These are phyloP conservation scores for Silurus meridionalis DNA, from an alignment of 2,113 vertebrate genomes.

Conservation along the genomic window DNA sequence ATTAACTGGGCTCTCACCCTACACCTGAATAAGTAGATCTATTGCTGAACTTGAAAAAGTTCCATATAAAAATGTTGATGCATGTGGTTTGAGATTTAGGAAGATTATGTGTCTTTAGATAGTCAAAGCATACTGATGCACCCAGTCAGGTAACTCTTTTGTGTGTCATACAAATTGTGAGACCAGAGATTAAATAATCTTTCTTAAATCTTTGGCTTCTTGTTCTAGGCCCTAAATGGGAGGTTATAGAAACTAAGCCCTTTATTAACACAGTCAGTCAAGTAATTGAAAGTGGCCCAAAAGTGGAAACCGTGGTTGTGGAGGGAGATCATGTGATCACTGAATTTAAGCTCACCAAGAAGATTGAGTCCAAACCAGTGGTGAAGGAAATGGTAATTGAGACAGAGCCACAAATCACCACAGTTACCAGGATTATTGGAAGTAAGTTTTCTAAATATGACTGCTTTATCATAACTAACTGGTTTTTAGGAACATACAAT, in stretches of 20 bases:
- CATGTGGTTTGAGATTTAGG: too few species aligned
- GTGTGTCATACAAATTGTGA: neutral
- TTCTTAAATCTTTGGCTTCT: neutral
- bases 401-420: slow-evolving; percentile 33
- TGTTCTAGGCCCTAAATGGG: slow-evolving; percentile 56
- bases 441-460: slow-evolving; percentile 6
- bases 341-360: slow-evolving; percentile 40
- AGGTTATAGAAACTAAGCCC: slow-evolving; percentile 63
- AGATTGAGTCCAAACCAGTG: slow-evolving; percentile 35
- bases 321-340: slow-evolving; percentile 30
- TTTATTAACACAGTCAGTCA: slow-evolving; percentile 56
- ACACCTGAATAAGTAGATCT: neutral
- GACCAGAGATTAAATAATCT: neutral
- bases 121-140: neutral
- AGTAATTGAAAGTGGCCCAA: slow-evolving; percentile 71
- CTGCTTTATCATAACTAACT: too few species aligned
- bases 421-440: slow-evolving; percentile 49
- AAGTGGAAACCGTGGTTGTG: slow-evolving; percentile 56
- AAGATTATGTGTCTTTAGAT: neutral
- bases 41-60: neutral
- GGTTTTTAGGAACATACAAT: neutral
- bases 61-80: neutral
- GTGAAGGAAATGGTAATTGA: slow-evolving; percentile 44
- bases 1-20: neutral
- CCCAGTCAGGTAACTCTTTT: neutral